These are phyloP conservation scores for Pantala flavescens DNA, from an alignment of 1,140 invertebrate species.

Conservation along the genomic window DNA sequence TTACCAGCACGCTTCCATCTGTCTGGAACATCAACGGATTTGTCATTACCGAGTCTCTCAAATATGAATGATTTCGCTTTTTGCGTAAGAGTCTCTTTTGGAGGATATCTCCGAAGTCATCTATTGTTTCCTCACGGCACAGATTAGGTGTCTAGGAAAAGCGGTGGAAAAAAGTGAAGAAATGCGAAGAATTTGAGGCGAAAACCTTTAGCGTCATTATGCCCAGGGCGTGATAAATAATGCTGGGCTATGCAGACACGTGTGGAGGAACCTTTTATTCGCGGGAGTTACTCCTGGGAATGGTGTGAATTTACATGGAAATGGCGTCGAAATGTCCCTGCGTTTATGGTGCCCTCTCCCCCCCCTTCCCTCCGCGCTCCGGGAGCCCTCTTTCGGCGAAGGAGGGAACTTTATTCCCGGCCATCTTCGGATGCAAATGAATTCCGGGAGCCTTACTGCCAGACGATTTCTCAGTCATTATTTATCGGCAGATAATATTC, in stretches of 20 bases:
- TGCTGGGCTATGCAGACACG: neutral
- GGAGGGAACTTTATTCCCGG: neutral
- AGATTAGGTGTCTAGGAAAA: neutral
- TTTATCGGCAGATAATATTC: too few relatives aligned
- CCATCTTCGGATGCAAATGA: conserved; percentile 9
- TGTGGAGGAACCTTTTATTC: neutral
- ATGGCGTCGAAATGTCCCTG: neutral
- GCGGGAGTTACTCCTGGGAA: neutral
- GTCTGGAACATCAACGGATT: conserved; percentile 8
- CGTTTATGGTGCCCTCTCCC: neutral
- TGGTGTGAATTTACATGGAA: neutral
- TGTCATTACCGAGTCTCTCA: neutral
- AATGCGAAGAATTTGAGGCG: neutral
- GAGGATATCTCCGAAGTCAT: too few relatives aligned
- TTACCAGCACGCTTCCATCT: neutral
- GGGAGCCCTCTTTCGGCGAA: neutral
- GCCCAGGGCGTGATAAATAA: neutral
- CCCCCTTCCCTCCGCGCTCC: neutral
- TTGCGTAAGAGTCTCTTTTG: neutral
- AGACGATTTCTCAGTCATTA: too few relatives aligned
- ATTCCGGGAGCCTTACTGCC: neutral
- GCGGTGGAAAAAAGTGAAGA: neutral
- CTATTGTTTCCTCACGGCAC: too few relatives aligned
- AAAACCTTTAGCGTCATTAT: neutral
- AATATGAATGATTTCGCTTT: neutral